Percentiles rank a stretch among this genome's conserved stretches.
These are phyloP conservation scores for Ips nitidus DNA, from an alignment of 1,140 invertebrate genomes.

Conservation along the genomic window DNA sequence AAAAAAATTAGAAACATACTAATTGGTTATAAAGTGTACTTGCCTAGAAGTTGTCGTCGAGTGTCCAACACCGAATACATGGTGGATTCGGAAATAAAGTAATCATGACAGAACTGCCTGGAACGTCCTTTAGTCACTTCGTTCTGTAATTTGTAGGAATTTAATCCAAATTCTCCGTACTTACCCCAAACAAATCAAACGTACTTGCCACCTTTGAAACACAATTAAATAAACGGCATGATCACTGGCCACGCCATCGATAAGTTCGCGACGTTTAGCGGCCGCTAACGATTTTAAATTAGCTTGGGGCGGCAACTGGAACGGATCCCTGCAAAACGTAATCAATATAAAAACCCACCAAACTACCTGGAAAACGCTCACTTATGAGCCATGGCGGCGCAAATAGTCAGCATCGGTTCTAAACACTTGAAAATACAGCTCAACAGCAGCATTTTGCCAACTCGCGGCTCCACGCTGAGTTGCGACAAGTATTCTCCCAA, in stretches of 20 bases:
- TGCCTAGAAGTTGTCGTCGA: conserved; percentile 70
- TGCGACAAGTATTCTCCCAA: conserved; percentile 77
- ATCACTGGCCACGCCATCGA: conserved; percentile 81
- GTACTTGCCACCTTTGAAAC: conserved; percentile 76
- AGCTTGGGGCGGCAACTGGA: conserved; percentile 72
- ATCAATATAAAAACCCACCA: neutral
- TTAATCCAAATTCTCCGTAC: neutral
- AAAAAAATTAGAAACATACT: conserved; percentile 3
- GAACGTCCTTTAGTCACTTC: conserved; percentile 57
- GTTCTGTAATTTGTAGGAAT: conserved; percentile 18
- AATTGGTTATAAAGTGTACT: neutral
- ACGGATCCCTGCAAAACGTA: conserved; percentile 67
- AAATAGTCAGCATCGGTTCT: conserved; percentile 92
- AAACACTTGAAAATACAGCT: conserved; percentile 90
- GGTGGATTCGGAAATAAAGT: conserved; percentile 77
- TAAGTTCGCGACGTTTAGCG: conserved; percentile 67
- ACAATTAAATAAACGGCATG: conserved; percentile 85
- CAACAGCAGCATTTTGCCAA: conserved; percentile 91
- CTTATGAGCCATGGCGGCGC: conserved; percentile 80
- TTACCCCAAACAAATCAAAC: neutral
- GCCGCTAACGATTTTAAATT: conserved; percentile 64
- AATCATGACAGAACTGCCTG: conserved; percentile 73
- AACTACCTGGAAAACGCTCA: conserved; percentile 52
- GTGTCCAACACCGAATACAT: conserved; percentile 86
- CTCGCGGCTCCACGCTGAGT: conserved; percentile 85